A percentile compares a stretch with the other conserved stretches of the same genome.
Evolutionary conservation across 2,797 vertebrate species (phyloP).

Genomic region (Anniella stebbinsi): DNA sequence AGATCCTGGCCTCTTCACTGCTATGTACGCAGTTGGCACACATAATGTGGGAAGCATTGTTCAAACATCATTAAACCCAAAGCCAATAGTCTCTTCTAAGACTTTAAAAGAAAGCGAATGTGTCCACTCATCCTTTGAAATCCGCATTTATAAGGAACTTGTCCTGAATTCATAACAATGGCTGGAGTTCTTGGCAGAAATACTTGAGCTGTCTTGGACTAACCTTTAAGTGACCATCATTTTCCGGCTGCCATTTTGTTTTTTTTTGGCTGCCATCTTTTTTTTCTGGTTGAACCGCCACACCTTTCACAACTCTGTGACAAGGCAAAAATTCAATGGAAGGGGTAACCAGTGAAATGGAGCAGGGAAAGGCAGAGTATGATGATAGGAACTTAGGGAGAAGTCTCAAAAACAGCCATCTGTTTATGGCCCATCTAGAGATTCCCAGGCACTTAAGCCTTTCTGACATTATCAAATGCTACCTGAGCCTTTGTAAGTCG

Average conservation of each 20-base stretch:
- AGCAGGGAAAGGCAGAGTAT: background rate
- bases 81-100: background rate
- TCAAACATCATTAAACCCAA: background rate
- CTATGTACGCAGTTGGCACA: background rate
- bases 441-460: background rate
- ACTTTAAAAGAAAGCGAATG: rapidly evolving
- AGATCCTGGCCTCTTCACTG: background rate
- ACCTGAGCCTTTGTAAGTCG: background rate
- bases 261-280: background rate
- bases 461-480: no score
- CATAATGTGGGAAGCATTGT: background rate
- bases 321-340: background rate
- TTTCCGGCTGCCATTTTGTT: background rate
- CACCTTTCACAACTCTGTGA: background rate
- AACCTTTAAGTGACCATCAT: background rate
- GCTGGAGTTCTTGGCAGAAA: constrained; percentile 1
- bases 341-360: background rate
- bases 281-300: no score
- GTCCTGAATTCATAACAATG: background rate
- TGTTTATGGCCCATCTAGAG: background rate
- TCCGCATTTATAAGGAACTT: background rate
- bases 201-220: background rate
- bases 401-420: background rate
- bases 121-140: background rate
- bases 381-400: background rate